Evolutionary conservation across 2,113 vertebrate species (phyloP), one percentile per base, ranked within the genome.

Genomic region (Microtus oregoni): DNA sequence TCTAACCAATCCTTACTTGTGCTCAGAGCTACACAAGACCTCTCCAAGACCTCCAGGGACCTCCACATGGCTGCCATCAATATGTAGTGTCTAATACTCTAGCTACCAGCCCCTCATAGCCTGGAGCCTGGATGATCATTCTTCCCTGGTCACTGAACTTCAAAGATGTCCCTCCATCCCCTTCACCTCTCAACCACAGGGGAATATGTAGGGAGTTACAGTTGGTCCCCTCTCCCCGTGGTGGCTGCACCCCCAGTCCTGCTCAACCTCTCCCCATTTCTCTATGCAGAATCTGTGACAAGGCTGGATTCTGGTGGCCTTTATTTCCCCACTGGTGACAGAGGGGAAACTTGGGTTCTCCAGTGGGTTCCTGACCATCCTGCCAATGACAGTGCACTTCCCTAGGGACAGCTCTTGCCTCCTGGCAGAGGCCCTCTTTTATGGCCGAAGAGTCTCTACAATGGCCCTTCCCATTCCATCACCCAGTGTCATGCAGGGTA

Each of bases 321-420:
- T 41, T 5, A 50, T 65, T 67, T 63, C 38, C 38, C 26, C 28
- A 26, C n/a, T 8, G 0, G 11, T n/a, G 28, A 65, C 55, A 41
- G 4, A n/a, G 1, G 15, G 20, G 41, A 22, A 20, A 19, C 24
- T n/a, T 61, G 15, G 0, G 3, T 20, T 26, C 9, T 15, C 52
- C 77, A 0, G 0, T 15, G 30, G 76, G 35, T 12, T 3, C 3
- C 0, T 0, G 7, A 19, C 20, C 26, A 4, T 19, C 1, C 0
- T 7, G 63, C 11, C 15, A 0, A 10, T 1, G 22, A 55, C 14
- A 14, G 1, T 0, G 11, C 22, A 10, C 24, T 50, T 52, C 50
- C 28, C 41, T 17, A 50, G 75, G 67, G 17, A 47, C 2, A 11
- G 8, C 68, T 44, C n/a, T n/a, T 9, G 24, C 9, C 17, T 32